A percentile compares a stretch with the other conserved stretches of the same genome.
These are phyloP conservation scores for Brienomyrus brachyistius DNA, from an alignment of 2,113 vertebrate species.

Conservation along the genomic window DNA sequence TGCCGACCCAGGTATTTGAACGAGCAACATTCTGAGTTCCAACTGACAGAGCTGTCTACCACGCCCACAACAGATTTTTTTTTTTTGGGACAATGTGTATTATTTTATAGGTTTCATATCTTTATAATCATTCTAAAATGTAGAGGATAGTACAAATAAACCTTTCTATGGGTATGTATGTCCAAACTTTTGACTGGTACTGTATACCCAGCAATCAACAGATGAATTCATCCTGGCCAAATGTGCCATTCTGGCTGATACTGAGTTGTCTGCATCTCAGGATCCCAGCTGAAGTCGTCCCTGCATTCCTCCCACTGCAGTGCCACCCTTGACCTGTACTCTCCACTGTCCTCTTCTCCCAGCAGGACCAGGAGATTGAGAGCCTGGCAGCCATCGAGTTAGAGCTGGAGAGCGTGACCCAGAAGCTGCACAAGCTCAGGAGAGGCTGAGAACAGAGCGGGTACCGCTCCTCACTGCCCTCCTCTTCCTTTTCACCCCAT, in stretches of 20 bases:
- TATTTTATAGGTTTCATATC: neutral
- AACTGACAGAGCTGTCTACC: neutral
- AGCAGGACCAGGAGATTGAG: conserved; percentile 85
- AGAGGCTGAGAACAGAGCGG: conserved; percentile 47
- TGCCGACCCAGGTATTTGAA: neutral
- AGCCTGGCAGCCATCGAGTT: conserved; percentile 87
- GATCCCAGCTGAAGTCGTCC: neutral
- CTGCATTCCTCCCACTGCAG: neutral
- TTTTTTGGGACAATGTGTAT: neutral
- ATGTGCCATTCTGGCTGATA: neutral
- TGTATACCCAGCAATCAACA: neutral
- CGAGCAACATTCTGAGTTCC: neutral
- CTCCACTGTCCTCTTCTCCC: conserved; percentile 8
- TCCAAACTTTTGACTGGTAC: neutral
- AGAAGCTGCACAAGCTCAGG: conserved; percentile 79
- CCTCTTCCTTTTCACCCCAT: conserved; percentile 14
- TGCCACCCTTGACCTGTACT: neutral
- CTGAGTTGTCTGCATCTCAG: neutral
- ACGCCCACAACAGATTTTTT: neutral
- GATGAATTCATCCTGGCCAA: neutral
- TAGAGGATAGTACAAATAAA: neutral
- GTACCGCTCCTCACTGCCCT: neutral
- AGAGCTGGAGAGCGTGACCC: conserved; percentile 82
- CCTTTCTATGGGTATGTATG: neutral
- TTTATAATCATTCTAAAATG: neutral